Evolutionary conservation across 2,888 invertebrate genomes (phyloP), one percentile per base, ranked within the genome.

Genomic region (Sinodicranocentrus sp.): DNA sequence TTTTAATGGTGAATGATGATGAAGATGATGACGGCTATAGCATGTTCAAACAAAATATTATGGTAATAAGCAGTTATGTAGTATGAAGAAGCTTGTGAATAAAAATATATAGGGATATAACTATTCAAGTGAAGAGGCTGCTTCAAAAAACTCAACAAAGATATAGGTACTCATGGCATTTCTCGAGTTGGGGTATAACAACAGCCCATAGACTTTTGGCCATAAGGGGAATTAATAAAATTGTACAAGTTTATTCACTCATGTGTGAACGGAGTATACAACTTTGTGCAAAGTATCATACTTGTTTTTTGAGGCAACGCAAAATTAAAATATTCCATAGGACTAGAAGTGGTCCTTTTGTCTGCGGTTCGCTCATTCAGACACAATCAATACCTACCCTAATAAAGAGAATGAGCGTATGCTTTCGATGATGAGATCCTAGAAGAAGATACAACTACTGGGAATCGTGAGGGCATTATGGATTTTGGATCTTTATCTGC

Each of bases 391-490:
- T 54, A n/a, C 21, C n/a, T 21, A 54, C n/a, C 3, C 6, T 21
- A 21, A 21, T 21, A 54, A 21, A 54, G 54, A 54, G 54, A 54
- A 54, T 2, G 54, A 21, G 23, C 5, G 19, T 54, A n/a, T 5
- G 5, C 5, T 39, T 21, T 21, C 23, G 54, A 21, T 3, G 61
- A 61, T 13, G 23, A n/a, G 61, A 61, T 61, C 33, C 13, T 23
- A 28, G 28, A 61, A 17, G 61, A 28, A 28, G 28, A n/a, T 61
- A 61, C 61, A 28, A 48, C 48, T 61, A 23, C 61, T 17, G 2
- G 17, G 61, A 61, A 61, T 28, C 61, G 61, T 61, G 28, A 28
- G 61, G 15, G 17, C 28, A 28, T 61, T 61, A 61, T 61, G 61
- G n/a, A 61, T 61, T 2, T n/a, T n/a, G n/a, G n/a, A n/a, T n/a